Percentiles rank a stretch among this genome's conserved stretches.
Conservation (phyloP, 2,888 invertebrate genomes). For the Danaus chrysippus region DNA sequence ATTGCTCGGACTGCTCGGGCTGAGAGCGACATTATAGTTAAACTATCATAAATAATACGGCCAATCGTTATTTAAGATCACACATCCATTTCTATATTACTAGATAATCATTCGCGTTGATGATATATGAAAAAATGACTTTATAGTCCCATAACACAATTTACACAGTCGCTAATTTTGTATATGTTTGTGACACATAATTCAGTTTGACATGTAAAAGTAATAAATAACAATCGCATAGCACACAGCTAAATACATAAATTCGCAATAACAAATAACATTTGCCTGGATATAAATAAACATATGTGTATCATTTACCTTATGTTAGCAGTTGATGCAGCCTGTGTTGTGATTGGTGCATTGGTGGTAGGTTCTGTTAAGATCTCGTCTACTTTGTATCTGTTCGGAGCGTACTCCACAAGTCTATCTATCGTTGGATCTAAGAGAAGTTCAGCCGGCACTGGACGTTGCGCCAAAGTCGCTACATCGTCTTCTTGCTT, state of each 20-base stretch:
- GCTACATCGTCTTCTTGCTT: constrained; percentile 92
- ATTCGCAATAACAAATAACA: constrained; percentile 41
- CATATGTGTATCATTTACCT: constrained; percentile 61
- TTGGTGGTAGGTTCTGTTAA: constrained; percentile 62
- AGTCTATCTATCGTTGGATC: constrained; percentile 87
- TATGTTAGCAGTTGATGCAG: constrained; percentile 53
- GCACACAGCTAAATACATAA: constrained; percentile 25
- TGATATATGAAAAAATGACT: no score
- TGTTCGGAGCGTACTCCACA: constrained; percentile 87
- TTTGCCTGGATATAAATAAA: constrained; percentile 43
- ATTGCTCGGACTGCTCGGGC: constrained; percentile 60
- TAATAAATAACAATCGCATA: constrained; percentile 19
- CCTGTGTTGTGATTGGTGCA: constrained; percentile 51
- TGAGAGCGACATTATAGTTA: constrained; percentile 69
- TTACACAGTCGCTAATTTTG: no score
- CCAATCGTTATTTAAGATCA: constrained; percentile 4
- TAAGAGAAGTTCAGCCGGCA: constrained; percentile 84
- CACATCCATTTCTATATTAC: constrained; percentile 10
- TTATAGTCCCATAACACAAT: no score
- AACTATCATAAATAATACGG: constrained; percentile 30
- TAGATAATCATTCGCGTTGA: no score
- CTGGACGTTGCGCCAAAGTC: constrained; percentile 85
- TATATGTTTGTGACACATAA: no score
- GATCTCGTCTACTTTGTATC: constrained; percentile 76
- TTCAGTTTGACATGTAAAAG: no score